phyloP scores from a whole-genome alignment of 1,140 invertebrate species.

The Caenorhabditis tropicalis region DNA sequence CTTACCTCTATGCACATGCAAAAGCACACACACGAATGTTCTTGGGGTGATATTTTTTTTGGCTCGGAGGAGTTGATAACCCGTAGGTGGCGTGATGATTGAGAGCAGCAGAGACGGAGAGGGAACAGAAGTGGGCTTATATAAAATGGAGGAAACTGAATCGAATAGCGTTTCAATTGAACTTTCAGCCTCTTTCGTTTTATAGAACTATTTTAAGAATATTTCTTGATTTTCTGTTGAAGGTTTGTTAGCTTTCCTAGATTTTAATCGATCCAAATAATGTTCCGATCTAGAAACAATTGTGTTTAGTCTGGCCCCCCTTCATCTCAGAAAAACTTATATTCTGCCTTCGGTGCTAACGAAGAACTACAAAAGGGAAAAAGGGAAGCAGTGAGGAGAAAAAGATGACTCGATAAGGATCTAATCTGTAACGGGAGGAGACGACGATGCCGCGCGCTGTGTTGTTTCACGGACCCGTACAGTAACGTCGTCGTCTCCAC shows the following conservation, averaged over 20 bases:
- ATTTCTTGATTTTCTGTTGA: too few relatives aligned
- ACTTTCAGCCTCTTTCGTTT: too few relatives aligned
- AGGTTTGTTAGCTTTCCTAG: too few relatives aligned
- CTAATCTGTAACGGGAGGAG: conserved; percentile 5
- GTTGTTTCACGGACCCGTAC: neutral
- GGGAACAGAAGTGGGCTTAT: conserved; percentile 21
- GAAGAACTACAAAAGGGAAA: neutral
- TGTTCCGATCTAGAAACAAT: neutral
- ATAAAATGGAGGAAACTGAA: conserved; percentile 1
- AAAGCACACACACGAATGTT: neutral
- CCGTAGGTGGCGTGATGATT: conserved; percentile 17
- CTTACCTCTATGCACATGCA: neutral
- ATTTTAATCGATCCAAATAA: too few relatives aligned
- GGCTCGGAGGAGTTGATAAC: neutral
- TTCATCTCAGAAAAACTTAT: neutral
- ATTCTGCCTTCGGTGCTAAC: neutral
- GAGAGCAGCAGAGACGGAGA: conserved; percentile 14
- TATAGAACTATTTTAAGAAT: too few relatives aligned
- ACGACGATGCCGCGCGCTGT: neutral
- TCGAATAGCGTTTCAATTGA: neutral
- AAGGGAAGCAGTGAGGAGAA: neutral
- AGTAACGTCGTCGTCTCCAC: neutral
- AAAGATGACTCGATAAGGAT: conserved; percentile 8
- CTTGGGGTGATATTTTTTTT: conserved; percentile 32
- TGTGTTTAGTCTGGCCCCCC: neutral